Percentiles rank a stretch among this genome's conserved stretches.
These are phyloP conservation scores for Masnerella sp. DNA, from an alignment of 2,888 invertebrate species.

Conservation along the genomic window DNA sequence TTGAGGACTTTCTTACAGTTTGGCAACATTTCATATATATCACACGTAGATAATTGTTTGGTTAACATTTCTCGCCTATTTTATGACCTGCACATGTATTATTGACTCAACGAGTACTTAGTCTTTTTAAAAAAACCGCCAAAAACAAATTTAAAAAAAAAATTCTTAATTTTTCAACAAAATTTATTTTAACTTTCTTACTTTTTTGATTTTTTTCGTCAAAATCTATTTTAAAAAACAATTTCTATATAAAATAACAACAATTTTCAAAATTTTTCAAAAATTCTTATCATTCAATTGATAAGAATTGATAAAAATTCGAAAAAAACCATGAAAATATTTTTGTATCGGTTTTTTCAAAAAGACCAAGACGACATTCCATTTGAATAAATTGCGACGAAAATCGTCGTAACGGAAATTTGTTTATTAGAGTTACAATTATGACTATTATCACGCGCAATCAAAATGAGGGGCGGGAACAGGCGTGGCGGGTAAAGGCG, in stretches of 20 bases:
- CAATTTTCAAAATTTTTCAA: no score
- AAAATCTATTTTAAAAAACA: no score
- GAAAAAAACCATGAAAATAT: not conserved
- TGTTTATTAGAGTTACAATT: constrained; percentile 13
- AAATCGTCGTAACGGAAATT: constrained; percentile 8
- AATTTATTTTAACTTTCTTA: no score
- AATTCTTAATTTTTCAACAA: no score
- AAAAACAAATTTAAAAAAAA: no score
- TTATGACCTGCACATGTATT: constrained; percentile 47
- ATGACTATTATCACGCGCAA: constrained; percentile 24
- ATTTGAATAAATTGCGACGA: not conserved
- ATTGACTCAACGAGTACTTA: constrained; percentile 29
- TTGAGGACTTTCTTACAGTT: constrained; percentile 38
- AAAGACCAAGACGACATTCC: constrained; percentile 6
- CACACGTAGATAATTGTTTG: constrained; percentile 50
- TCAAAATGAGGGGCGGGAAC: constrained; percentile 20
- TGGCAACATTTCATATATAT: constrained; percentile 54
- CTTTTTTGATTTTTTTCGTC: no score
- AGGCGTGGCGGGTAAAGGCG: constrained; percentile 37
- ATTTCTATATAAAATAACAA: no score
- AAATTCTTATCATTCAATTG: no score
- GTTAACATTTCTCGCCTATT: constrained; percentile 43
- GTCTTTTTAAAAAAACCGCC: constrained; percentile 7
- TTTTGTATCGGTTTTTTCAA: not conserved
- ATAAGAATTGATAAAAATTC: no score